These are phyloP conservation scores for Resseliella maxima DNA, from an alignment of 2,888 invertebrate species.

Conservation along the genomic window DNA sequence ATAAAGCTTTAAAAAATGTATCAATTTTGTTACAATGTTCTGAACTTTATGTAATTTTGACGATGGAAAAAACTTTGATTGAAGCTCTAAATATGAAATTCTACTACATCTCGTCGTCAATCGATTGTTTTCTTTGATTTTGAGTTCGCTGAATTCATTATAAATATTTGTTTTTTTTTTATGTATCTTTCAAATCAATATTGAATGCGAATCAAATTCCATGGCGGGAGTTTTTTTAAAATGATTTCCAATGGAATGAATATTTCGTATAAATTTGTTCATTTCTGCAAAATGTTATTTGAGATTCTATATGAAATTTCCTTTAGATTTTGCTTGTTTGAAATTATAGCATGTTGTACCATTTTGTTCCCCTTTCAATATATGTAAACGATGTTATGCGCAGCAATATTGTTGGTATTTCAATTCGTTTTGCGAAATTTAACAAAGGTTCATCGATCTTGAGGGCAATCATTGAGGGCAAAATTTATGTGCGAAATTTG, in stretches of 20 bases:
- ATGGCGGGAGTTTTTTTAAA: not conserved
- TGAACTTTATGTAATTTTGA: too few species aligned
- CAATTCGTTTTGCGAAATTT: too few species aligned
- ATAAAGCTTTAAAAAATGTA: too few species aligned
- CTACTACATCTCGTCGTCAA: not conserved
- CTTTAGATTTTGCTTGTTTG: too few species aligned
- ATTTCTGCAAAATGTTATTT: not conserved
- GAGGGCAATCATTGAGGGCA: not conserved
- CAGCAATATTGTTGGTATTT: too few species aligned
- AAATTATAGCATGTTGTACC: too few species aligned
- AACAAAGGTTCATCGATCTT: conserved; percentile 18
- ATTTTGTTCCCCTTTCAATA: not conserved
- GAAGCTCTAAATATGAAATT: not conserved
- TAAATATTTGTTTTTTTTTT: too few species aligned
- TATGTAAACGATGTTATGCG: too few species aligned
- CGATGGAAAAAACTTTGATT: not conserved
- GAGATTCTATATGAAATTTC: too few species aligned
- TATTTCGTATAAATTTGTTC: not conserved
- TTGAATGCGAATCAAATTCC: conserved; percentile 20
- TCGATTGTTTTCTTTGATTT: conserved; percentile 18
- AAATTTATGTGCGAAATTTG: not conserved
- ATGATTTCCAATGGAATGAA: not conserved
- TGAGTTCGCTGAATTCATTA: not conserved
- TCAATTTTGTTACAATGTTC: not conserved
- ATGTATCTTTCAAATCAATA: too few species aligned